Evolutionary conservation across 2,797 vertebrate species (phyloP).

Genomic region (Anguilla pacifica): DNA sequence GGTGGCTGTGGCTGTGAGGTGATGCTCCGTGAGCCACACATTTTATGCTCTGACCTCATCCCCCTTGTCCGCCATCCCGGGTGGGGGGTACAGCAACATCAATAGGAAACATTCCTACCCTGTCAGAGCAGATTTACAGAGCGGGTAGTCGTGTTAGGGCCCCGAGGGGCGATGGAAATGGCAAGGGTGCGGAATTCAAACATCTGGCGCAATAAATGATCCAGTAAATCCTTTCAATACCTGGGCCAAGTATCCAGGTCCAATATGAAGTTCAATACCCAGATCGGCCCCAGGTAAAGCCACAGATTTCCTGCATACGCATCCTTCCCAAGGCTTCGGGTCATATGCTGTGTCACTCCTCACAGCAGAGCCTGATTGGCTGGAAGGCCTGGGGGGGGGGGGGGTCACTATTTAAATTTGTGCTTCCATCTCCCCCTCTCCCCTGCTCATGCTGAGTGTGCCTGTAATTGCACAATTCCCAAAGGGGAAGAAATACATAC

Average conservation of each 20-base stretch:
- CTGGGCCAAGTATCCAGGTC: too few species aligned
- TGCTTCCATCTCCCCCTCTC: not conserved
- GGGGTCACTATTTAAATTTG: not conserved
- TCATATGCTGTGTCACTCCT: not conserved
- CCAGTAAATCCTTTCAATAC: not conserved
- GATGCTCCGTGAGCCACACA: not conserved
- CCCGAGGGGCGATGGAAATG: not conserved
- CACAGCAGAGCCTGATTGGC: not conserved
- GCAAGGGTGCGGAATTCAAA: not conserved
- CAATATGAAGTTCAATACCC: not conserved
- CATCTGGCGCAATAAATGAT: not conserved
- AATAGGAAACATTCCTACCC: not conserved
- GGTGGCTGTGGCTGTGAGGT: not conserved
- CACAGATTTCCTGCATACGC: not conserved
- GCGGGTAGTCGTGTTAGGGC: not conserved
- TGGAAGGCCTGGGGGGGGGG: not conserved
- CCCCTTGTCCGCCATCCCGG: not conserved
- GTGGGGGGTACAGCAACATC: not conserved
- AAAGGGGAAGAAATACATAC: not conserved
- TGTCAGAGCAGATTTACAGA: not conserved
- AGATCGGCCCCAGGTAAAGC: not conserved
- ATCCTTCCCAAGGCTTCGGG: not conserved
- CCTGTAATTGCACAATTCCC: not conserved
- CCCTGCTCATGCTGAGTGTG: not conserved
- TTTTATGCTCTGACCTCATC: not conserved